Evolutionary conservation across 2,113 vertebrate genomes (phyloP).

Genomic region (Pelusios castaneus): DNA sequence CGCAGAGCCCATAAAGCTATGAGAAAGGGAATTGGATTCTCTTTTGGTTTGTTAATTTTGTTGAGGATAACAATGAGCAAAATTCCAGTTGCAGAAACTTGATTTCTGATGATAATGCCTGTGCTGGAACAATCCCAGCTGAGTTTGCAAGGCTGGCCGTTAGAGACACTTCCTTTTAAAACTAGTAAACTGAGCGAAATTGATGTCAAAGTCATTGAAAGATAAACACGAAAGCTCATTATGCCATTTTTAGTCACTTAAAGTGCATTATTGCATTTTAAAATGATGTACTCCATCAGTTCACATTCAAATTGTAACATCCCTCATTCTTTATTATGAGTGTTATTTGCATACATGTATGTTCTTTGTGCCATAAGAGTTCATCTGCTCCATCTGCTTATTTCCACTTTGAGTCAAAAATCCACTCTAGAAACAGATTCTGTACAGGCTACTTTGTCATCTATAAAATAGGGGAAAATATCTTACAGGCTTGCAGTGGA

Average conservation of each 20-base stretch:
- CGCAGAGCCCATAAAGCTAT: not conserved
- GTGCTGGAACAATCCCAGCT: not conserved
- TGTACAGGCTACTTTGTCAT: slow-evolving; percentile 63
- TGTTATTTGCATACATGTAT: slow-evolving; percentile 33
- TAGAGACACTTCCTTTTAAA: not conserved
- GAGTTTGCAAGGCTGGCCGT: not conserved
- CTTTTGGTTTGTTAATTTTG: not conserved
- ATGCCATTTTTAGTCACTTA: slow-evolving; percentile 32
- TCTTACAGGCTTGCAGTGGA: slow-evolving; percentile 68
- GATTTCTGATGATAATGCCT: not conserved
- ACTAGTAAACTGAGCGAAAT: not conserved
- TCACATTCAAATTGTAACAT: slow-evolving; percentile 28
- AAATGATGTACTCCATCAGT: slow-evolving; percentile 33
- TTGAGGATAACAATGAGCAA: not conserved
- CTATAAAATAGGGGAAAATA: slow-evolving; percentile 70
- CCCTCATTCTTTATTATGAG: slow-evolving; percentile 51
- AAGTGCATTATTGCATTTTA: slow-evolving; percentile 5
- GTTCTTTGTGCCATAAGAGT: slow-evolving; percentile 53
- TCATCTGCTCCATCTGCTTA: slow-evolving; percentile 53
- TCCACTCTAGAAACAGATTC: slow-evolving; percentile 49
- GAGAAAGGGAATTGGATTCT: not conserved
- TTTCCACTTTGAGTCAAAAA: slow-evolving; percentile 55
- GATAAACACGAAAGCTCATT: not conserved
- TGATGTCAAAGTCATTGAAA: not conserved
- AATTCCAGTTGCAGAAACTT: slow-evolving; percentile 2